phyloP scores from a whole-genome alignment of 2,797 vertebrate species.

The Tokudaia tokunoshimensis region DNA sequence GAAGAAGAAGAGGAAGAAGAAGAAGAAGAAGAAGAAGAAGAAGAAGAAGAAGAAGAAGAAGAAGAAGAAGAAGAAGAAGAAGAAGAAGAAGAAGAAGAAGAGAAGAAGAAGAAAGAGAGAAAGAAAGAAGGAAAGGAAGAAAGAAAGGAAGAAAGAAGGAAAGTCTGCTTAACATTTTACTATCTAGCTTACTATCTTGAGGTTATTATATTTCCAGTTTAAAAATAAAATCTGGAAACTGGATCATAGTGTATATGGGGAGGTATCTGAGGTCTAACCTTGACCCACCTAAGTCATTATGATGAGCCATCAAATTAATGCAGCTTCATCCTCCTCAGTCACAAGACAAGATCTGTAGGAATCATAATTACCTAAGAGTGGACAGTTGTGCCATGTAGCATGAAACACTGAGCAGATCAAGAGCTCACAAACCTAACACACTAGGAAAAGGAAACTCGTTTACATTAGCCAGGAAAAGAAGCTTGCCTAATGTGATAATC shows the following conservation, averaged over 20 bases:
- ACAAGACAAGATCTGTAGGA: neutral
- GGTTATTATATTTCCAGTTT: neutral
- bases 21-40: too few species aligned
- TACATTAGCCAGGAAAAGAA: slow-evolving; percentile 12
- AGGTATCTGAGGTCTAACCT: neutral
- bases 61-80: too few species aligned
- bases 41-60: too few species aligned
- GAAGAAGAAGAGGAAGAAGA: too few species aligned
- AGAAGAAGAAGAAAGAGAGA: too few species aligned
- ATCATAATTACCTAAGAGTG: too few species aligned
- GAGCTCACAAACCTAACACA: neutral
- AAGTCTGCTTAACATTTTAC: neutral
- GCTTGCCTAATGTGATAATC: slow-evolving; percentile 52
- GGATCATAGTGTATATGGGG: neutral
- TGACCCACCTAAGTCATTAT: neutral
- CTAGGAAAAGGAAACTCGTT: slow-evolving; percentile 2
- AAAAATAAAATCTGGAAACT: neutral
- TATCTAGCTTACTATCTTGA: neutral
- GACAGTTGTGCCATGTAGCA: neutral
- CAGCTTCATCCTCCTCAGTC: neutral
- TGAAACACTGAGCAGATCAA: neutral
- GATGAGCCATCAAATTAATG: neutral
- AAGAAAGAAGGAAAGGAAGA: too few species aligned
- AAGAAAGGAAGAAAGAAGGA: too few species aligned
- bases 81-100: too few species aligned